Evolutionary conservation across 1,140 invertebrate genomes (phyloP).

Genomic region (Drosophila tani): DNA sequence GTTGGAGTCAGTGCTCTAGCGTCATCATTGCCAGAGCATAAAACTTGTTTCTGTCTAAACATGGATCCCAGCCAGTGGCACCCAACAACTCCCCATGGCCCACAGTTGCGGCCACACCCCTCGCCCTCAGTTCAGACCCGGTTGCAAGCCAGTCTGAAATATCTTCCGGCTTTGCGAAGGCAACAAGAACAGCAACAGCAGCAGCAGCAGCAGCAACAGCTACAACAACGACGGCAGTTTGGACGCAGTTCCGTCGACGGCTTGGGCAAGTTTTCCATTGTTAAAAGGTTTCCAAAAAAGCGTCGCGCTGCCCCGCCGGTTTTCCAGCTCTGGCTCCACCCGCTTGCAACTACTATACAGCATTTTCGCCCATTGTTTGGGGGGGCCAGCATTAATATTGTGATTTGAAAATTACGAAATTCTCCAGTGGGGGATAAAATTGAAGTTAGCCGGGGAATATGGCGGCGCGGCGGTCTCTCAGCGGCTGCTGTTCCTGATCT

Average conservation of each 20-base stretch:
- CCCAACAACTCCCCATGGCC: constrained; percentile 18
- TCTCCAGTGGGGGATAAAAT: constrained; percentile 54
- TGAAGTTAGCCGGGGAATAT: constrained; percentile 32
- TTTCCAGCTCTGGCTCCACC: constrained; percentile 9
- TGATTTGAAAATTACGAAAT: constrained; percentile 61
- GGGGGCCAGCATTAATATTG: constrained; percentile 52
- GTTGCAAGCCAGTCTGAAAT: constrained; percentile 56
- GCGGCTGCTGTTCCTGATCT: constrained; percentile 28
- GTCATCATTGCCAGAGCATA: constrained; percentile 59
- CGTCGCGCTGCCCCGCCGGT: constrained; percentile 17
- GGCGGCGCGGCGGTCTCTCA: constrained; percentile 2
- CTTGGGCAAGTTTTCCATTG: constrained; percentile 61
- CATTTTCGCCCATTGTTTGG: constrained; percentile 41
- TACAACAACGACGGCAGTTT: constrained; percentile 33
- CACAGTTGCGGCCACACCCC: constrained; percentile 4
- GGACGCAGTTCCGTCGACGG: constrained; percentile 57
- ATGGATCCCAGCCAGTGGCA: constrained; percentile 33
- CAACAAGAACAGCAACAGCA: constrained; percentile 29
- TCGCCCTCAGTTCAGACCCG: constrained; percentile 2
- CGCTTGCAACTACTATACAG: constrained; percentile 29
- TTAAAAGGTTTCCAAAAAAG: constrained; percentile 54
- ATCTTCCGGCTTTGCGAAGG: constrained; percentile 51
- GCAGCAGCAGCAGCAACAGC: constrained; percentile 16
- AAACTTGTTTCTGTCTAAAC: constrained; percentile 64
- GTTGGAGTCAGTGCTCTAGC: constrained; percentile 41